These are phyloP conservation scores for Panagrolaimus sp. DNA, from an alignment of 1,140 invertebrate genomes.

Conservation along the genomic window DNA sequence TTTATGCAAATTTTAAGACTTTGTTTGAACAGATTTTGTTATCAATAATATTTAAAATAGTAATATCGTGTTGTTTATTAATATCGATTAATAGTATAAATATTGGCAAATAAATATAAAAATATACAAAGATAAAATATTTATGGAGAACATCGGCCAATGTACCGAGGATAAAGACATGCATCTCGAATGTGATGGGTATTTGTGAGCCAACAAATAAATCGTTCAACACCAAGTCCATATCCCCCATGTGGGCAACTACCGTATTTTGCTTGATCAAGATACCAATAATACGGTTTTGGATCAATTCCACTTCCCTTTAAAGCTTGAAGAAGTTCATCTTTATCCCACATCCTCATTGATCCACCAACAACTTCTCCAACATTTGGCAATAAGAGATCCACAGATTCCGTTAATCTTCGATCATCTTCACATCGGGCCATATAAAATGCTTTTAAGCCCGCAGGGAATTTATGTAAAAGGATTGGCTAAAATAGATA, in stretches of 20 bases:
- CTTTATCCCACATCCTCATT: constrained; percentile 89
- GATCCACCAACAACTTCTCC: constrained; percentile 99
- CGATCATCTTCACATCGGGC: constrained; percentile 75
- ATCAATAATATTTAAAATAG: too few species aligned
- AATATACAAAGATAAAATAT: not conserved
- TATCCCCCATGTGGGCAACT: constrained; percentile 93
- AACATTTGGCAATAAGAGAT: constrained; percentile 90
- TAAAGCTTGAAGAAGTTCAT: constrained; percentile 82
- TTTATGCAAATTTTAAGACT: too few species aligned
- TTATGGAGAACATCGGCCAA: constrained; percentile 84
- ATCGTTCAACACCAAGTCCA: constrained; percentile 90
- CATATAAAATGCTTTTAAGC: constrained; percentile 99
- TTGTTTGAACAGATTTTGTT: too few species aligned
- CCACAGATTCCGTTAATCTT: constrained; percentile 86
- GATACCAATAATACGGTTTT: constrained; percentile 95
- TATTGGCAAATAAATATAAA: too few species aligned
- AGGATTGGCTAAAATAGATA: constrained; percentile 72
- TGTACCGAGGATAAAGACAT: constrained; percentile 88
- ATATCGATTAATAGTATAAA: too few species aligned
- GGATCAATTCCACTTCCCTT: constrained; percentile 82
- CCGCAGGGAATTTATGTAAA: constrained; percentile 83
- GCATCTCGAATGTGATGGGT: constrained; percentile 94
- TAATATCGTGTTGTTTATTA: too few species aligned
- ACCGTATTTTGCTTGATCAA: constrained; percentile 88
- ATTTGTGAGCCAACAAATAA: constrained; percentile 91